Base-by-base conservation (phyloP, 2,888 invertebrate species). In the Tholera decimalis region DNA sequence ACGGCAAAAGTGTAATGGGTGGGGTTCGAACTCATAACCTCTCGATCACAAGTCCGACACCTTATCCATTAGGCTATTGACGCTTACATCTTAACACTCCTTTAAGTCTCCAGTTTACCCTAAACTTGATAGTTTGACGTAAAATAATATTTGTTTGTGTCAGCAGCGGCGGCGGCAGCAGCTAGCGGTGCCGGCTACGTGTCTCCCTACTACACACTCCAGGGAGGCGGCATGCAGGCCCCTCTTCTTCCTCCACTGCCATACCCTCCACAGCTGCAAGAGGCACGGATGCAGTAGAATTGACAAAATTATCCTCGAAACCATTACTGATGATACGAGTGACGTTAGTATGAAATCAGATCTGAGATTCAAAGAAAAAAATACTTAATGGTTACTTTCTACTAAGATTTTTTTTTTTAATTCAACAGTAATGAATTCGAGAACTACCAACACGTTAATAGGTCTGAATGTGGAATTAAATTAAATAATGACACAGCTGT, bases 201-300 rank as follows among this genome's bases (percentile, higher is more conserved):
- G 93, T 96, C 97, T 22, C 97, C 97, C 0, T 98, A 98, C 91
- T 97, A 97, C 80, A 91, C 97, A 39, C 92, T 98, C 76, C 97
- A 97, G 6, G 91, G 94, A 1, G 96, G 96, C 28, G 96, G 97
- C 9, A 93, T 96, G 11, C 96, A 95, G 64, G 94, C 94, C 0
- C 97, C 96, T 22, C 96, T 97, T 13, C 96, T 97, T 76, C 97
- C 97, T 1, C 97, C 96, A 1, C 96, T 96, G 33, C 92, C 96
- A 11, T 96, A 96, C 86, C 96, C 96, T n/a, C 96, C 96, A 51
- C 96, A 97, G 65, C 96, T 98, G 65, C 97, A 98, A 91, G 98
- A 97, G 91, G 97, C 98, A 50, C 95, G 98, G 88, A 97, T 98
- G 93, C 97, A 97, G 92, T 97, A 97, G 92, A 82, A 73, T 62